Evolutionary conservation across 2,113 vertebrate species (phyloP).

Genomic region (Arizona elegans): DNA sequence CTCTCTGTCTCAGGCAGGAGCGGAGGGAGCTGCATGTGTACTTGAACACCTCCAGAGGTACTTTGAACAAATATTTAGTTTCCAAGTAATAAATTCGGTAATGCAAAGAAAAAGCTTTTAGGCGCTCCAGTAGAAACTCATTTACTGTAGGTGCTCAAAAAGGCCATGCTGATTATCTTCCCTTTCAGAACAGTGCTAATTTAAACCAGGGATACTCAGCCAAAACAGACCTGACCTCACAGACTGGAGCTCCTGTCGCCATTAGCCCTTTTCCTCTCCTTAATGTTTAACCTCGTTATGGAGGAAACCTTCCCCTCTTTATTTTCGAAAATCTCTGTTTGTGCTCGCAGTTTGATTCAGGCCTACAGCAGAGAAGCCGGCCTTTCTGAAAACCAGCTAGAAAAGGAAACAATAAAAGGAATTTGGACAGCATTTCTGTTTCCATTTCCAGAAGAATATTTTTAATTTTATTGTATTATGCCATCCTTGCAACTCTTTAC

Average conservation of each 20-base stretch:
- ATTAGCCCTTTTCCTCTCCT: neutral
- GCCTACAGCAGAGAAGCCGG: neutral
- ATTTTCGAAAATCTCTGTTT: neutral
- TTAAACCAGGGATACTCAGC: conserved; percentile 24
- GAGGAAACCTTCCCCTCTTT: neutral
- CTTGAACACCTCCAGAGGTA: conserved; percentile 45
- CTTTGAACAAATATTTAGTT: conserved; percentile 66
- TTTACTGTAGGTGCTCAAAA: conserved; percentile 47
- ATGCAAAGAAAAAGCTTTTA: conserved; percentile 66
- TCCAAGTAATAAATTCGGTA: conserved; percentile 58
- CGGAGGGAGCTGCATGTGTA: conserved; percentile 23
- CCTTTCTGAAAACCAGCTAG: neutral
- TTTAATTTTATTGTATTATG: neutral
- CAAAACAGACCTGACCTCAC: conserved; percentile 10
- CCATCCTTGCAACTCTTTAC: neutral
- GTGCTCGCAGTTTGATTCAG: neutral
- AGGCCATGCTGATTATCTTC: conserved; percentile 55
- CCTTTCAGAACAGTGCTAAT: conserved; percentile 57
- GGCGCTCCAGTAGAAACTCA: conserved; percentile 59
- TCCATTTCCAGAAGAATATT: neutral
- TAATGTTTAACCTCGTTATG: conserved; percentile 14
- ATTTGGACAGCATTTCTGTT: neutral
- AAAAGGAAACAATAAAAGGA: neutral
- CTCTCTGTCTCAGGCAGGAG: conserved; percentile 31
- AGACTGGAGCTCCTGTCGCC: neutral